These are phyloP conservation scores for Romanomermis culicivorax DNA, from an alignment of 2,888 invertebrate genomes.

Conservation along the genomic window DNA sequence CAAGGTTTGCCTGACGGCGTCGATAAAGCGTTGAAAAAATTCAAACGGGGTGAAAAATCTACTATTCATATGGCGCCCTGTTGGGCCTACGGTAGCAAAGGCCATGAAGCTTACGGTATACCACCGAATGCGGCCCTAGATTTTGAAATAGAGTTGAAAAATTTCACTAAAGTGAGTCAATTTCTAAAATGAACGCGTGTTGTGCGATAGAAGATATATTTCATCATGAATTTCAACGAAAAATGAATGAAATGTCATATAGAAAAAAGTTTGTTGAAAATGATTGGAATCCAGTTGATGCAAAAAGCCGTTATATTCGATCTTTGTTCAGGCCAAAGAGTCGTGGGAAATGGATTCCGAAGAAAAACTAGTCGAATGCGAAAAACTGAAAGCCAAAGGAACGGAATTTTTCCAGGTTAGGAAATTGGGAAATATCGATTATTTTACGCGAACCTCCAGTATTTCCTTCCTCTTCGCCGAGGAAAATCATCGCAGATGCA, in stretches of 20 bases:
- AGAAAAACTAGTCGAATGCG: conserved; percentile 59
- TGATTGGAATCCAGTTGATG: too few relatives aligned
- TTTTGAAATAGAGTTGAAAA: conserved; percentile 56
- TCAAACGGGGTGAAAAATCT: conserved; percentile 57
- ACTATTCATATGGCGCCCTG: conserved; percentile 37
- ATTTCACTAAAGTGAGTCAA: conserved; percentile 50
- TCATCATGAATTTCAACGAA: too few relatives aligned
- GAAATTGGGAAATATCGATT: not conserved
- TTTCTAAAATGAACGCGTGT: not conserved
- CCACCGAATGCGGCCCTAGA: conserved; percentile 55
- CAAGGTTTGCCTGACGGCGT: conserved; percentile 54
- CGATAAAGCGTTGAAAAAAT: conserved; percentile 56
- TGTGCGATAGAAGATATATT: not conserved
- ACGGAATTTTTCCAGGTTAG: conserved; percentile 58
- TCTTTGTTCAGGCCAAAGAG: conserved; percentile 49
- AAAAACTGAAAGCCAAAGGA: conserved; percentile 66
- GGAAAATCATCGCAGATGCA: too few relatives aligned
- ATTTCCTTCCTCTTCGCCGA: too few relatives aligned
- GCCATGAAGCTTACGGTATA: conserved; percentile 47
- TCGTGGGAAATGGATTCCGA: conserved; percentile 55
- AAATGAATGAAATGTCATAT: too few relatives aligned
- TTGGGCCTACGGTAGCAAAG: conserved; percentile 54
- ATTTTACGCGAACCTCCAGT: not conserved
- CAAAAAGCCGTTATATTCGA: too few relatives aligned
- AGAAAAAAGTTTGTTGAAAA: too few relatives aligned